phyloP scores from a whole-genome alignment of 2,888 invertebrate genomes.

The Plebejus melissa region DNA sequence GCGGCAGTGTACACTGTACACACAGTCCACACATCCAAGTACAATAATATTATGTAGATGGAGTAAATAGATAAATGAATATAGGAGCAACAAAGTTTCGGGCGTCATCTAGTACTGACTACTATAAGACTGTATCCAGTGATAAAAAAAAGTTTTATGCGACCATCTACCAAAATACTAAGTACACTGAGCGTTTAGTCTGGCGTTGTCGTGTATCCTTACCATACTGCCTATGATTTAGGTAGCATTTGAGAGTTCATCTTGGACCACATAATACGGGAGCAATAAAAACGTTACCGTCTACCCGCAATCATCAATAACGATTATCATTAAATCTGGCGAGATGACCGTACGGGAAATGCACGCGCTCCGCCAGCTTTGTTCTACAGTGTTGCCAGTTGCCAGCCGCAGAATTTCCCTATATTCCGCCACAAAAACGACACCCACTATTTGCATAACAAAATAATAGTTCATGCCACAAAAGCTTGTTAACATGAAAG shows the following conservation, averaged over 20 bases:
- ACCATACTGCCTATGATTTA: neutral
- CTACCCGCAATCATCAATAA: conserved; percentile 72
- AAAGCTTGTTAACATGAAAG: too few species aligned
- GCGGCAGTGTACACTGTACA: too few species aligned
- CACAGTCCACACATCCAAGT: too few species aligned
- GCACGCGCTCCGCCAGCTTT: conserved; percentile 41
- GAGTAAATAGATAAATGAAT: too few species aligned
- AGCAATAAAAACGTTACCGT: conserved; percentile 61
- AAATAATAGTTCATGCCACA: neutral
- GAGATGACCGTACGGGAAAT: conserved; percentile 54
- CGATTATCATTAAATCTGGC: conserved; percentile 70
- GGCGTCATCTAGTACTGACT: too few species aligned
- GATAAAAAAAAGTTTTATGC: too few species aligned
- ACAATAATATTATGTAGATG: too few species aligned
- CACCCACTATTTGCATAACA: neutral
- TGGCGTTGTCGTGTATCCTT: too few species aligned
- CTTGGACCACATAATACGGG: conserved; percentile 44
- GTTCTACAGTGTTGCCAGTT: conserved; percentile 28
- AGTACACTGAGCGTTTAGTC: too few species aligned
- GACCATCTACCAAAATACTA: too few species aligned
- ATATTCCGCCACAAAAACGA: conserved; percentile 24
- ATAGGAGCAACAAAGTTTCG: too few species aligned
- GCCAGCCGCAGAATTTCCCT: conserved; percentile 16
- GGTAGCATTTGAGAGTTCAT: neutral
- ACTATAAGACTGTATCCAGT: too few species aligned